Base-by-base conservation (phyloP, 2,888 invertebrate genomes). In the Beris chalybata region DNA sequence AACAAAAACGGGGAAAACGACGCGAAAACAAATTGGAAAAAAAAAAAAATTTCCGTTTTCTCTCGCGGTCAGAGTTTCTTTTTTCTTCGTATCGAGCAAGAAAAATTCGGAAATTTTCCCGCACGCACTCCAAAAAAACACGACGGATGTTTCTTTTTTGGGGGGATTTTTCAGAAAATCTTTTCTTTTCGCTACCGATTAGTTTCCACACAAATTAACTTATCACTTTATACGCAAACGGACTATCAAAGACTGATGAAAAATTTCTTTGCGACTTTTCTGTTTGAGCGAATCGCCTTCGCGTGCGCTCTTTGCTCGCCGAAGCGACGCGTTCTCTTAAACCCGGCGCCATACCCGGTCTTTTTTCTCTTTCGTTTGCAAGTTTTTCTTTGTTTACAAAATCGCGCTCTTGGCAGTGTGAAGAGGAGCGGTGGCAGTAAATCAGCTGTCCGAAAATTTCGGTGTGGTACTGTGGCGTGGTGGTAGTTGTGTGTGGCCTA, bases 191-290 rank as follows among this genome's bases (percentile, higher is more conserved):
- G 61, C 52, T 61, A 52, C 61, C 61, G 61, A 38, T 38, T 38
- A 61, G 38, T 38, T 31, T 32, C n/a, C 11, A 52, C 61, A 22
- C 61, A 61, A 50, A 1, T 22, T 50, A 47, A 43, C 0, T 32
- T 11, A 59, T 48, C 59, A 59, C 59, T 59, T 59, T 32, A 74
- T 77, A 76, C 77, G 77, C 77, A 75, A 75, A 76, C 76, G 76
- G 75, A 74, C 77, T 76, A 76, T 79, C 75, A 78, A 78, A 76
- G 78, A 79, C 79, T 79, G 76, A 77, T 6, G 48, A 15, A 64
- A 32, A 32, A 59, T 59, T 59, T 59, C 59, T 48, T 59, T 31
- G 43, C 58, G 45, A 58, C 29, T 58, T 58, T 58, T 58, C 58
- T 47, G 58, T 58, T 47, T 47, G 58, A 58, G 58, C 58, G 45